phyloP scores from a whole-genome alignment of 2,888 invertebrate genomes.

The Orthonychiurus folsomi region DNA sequence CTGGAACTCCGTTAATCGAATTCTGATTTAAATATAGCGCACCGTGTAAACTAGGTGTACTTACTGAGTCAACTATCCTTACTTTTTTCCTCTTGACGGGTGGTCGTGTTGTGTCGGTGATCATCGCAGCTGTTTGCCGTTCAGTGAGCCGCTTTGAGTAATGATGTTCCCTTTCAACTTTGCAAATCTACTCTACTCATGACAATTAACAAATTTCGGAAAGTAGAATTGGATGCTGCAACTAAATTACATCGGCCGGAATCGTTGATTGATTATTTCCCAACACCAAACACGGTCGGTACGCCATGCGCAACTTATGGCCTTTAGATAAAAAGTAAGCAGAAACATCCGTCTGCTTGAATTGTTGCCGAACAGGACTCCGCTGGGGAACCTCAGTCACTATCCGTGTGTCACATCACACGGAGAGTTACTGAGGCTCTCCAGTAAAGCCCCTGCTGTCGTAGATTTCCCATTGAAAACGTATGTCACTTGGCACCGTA shows the following conservation, averaged over 20 bases:
- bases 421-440: too few species aligned
- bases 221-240: too few species aligned
- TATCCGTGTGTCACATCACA: slow-evolving; percentile 50
- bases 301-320: not conserved
- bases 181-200: not conserved
- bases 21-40: too few species aligned
- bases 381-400: not conserved
- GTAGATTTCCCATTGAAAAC: not conserved
- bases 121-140: slow-evolving; percentile 7
- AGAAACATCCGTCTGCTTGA: not conserved
- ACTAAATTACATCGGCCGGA: slow-evolving; percentile 20
- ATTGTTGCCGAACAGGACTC: not conserved
- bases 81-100: slow-evolving; percentile 39
- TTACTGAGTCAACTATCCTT: not conserved
- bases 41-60: too few species aligned
- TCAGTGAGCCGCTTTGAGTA: slow-evolving; percentile 1
- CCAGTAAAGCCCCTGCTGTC: too few species aligned
- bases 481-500: not conserved
- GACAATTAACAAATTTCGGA: not conserved
- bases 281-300: slow-evolving; percentile 11
- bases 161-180: slow-evolving; percentile 6
- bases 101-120: slow-evolving; percentile 4
- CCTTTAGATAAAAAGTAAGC: not conserved
- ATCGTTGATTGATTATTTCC: not conserved
- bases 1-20: too few species aligned